Evolutionary conservation across 2,113 vertebrate genomes (phyloP).

Genomic region (Numida meleagris): DNA sequence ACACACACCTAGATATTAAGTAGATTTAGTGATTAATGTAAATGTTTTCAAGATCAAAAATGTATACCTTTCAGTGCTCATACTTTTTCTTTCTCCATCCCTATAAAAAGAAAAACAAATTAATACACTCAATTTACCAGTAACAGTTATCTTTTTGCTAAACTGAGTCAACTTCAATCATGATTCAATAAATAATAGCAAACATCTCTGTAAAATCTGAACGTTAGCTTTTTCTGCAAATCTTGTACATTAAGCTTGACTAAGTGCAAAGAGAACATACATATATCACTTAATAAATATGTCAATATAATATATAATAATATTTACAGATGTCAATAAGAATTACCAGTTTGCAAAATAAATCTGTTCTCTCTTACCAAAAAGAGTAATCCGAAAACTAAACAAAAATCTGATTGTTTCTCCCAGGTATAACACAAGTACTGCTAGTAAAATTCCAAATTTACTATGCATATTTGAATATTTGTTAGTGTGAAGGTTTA

Average conservation of each 20-base stretch:
- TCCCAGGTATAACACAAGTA: background rate
- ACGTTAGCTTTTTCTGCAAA: background rate
- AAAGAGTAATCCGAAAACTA: background rate
- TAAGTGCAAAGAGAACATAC: background rate
- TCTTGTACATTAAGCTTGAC: background rate
- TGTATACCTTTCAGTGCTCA: slow-evolving; percentile 94
- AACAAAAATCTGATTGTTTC: background rate
- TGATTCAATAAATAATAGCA: background rate
- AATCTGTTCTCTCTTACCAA: background rate
- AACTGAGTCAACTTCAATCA: background rate
- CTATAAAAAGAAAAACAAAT: slow-evolving; percentile 75
- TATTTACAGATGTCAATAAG: background rate
- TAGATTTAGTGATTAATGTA: background rate
- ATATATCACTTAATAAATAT: background rate
- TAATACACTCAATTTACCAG: background rate
- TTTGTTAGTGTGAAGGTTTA: background rate
- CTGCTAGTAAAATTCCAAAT: background rate
- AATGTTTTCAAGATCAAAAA: background rate
- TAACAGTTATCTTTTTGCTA: background rate
- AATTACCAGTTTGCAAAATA: background rate
- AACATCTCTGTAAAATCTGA: background rate
- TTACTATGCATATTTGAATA: background rate
- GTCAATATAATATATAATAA: too few relatives aligned
- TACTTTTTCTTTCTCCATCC: slow-evolving; percentile 96
- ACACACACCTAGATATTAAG: background rate